A percentile compares a stretch with the other conserved stretches of the same genome.
These are phyloP conservation scores for Ectemnius cavifrons DNA, from an alignment of 2,888 invertebrate genomes.

Conservation along the genomic window DNA sequence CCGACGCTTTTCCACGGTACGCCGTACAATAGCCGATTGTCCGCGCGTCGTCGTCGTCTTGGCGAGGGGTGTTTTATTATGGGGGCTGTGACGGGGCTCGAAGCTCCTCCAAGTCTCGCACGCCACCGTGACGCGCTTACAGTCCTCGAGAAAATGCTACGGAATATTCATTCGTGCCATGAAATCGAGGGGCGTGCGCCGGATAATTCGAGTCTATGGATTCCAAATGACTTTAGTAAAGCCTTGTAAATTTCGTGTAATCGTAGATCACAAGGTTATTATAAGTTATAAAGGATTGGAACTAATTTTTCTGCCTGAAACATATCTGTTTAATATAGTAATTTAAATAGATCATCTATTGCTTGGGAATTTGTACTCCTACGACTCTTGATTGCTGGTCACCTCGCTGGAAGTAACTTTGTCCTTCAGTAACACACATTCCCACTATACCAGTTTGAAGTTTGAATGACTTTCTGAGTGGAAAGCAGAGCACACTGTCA, in stretches of 20 bases:
- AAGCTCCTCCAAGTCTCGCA: slow-evolving; percentile 27
- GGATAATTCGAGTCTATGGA: slow-evolving; percentile 49
- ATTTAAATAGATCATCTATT: too few species aligned
- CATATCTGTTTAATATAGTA: too few species aligned
- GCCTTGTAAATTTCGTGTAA: slow-evolving; percentile 46
- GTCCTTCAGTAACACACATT: too few species aligned
- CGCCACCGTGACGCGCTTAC: slow-evolving; percentile 41
- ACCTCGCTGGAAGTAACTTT: too few species aligned
- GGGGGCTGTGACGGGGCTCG: slow-evolving; percentile 60
- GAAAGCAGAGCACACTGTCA: too few species aligned
- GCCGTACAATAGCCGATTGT: slow-evolving; percentile 71
- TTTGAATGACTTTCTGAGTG: too few species aligned
- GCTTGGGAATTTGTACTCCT: too few species aligned
- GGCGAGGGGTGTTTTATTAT: slow-evolving; percentile 76
- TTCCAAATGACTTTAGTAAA: slow-evolving; percentile 51
- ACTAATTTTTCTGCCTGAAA: too few species aligned
- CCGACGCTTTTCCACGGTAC: slow-evolving; percentile 67
- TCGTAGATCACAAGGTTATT: too few species aligned
- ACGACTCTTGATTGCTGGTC: too few species aligned
- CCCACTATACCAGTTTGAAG: too few species aligned
- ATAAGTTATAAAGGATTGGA: too few species aligned
- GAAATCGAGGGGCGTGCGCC: slow-evolving; percentile 63
- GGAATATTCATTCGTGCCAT: slow-evolving; percentile 57
- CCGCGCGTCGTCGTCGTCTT: slow-evolving; percentile 49
- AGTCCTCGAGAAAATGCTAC: slow-evolving; percentile 47